Conservation (phyloP, 2,888 invertebrate genomes). For the Pedicia rivosa region DNA sequence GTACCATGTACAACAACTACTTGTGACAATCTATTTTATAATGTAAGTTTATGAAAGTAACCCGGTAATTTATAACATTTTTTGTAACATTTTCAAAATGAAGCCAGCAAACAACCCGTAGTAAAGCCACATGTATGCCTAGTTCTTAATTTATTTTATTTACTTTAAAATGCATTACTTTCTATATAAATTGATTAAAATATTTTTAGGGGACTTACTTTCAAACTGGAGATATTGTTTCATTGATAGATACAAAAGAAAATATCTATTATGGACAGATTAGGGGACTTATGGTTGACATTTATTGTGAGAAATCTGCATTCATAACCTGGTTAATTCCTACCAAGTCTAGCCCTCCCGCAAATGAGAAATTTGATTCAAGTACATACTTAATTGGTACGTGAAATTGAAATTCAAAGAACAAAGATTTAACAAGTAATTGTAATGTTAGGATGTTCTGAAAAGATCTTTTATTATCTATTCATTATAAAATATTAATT, state of each 20-base stretch:
- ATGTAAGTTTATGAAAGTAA: constrained; percentile 33
- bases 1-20: constrained; percentile 70
- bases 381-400: constrained; percentile 76
- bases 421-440: not conserved
- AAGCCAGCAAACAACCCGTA: no score
- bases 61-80: no score
- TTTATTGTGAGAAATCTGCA: constrained; percentile 86
- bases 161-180: not conserved
- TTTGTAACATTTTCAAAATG: no score
- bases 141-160: not conserved
- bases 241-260: constrained; percentile 58
- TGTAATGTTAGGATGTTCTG: not conserved
- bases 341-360: constrained; percentile 61
- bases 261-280: constrained; percentile 80
- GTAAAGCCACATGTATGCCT: not conserved
- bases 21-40: constrained; percentile 61
- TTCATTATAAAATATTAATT: constrained; percentile 8
- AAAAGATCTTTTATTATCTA: not conserved
- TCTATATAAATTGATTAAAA: no score
- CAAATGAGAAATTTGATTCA: constrained; percentile 67
- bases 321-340: constrained; percentile 85
- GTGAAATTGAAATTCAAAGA: constrained; percentile 5
- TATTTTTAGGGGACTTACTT: constrained; percentile 51
- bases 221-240: constrained; percentile 84
- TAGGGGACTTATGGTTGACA: constrained; percentile 75